Evolutionary conservation across 2,888 invertebrate species (phyloP).

Genomic region (Dryococelus australis): DNA sequence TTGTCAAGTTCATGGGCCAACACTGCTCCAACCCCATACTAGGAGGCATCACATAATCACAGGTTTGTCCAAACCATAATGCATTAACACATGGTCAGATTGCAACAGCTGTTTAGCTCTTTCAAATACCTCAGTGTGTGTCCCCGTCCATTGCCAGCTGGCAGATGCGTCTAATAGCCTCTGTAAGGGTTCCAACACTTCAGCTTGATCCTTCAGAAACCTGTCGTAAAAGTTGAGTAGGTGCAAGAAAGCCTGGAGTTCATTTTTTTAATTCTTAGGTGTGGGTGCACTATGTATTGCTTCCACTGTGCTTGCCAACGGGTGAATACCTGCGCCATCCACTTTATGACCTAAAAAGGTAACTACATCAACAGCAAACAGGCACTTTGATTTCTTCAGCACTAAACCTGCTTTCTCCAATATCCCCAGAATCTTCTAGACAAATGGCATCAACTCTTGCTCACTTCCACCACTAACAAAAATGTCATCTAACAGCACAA

Average conservation of each 20-base stretch:
- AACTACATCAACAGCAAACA: not conserved
- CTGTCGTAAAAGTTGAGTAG: not conserved
- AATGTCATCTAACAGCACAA: not conserved
- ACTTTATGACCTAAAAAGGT: not conserved
- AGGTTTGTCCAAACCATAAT: not conserved
- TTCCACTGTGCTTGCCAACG: not conserved
- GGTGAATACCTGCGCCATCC: not conserved
- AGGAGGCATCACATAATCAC: not conserved
- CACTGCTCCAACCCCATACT: not conserved
- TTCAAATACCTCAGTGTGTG: not conserved
- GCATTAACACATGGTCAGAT: conserved; percentile 34
- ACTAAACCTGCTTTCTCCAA: not conserved
- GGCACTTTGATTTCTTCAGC: not conserved
- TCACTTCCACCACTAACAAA: not conserved
- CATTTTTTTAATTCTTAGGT: not conserved
- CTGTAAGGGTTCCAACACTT: not conserved
- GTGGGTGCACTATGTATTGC: not conserved
- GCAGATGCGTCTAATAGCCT: not conserved
- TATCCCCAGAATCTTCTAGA: not conserved
- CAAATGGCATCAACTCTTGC: not conserved
- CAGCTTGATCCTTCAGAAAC: not conserved
- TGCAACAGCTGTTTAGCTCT: conserved; percentile 50
- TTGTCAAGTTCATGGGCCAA: conserved; percentile 48
- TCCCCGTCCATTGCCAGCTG: not conserved
- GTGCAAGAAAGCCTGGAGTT: not conserved